A percentile compares a stretch with the other conserved stretches of the same genome.
Conservation (phyloP, 2,888 invertebrate species). For the Xylocampa areola region DNA sequence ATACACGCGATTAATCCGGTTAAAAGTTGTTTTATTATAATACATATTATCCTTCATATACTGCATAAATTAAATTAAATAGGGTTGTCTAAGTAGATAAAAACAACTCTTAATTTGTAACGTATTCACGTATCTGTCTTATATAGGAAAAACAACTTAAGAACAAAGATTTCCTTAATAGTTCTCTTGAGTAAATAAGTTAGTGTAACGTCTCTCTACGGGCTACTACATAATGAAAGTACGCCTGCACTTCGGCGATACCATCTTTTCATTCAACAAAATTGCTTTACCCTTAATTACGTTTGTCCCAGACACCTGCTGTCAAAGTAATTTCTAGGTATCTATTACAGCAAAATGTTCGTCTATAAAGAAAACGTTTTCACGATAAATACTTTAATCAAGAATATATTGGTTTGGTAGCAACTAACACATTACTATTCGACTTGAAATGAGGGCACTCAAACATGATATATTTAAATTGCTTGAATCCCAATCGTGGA, state of each 20-base stretch:
- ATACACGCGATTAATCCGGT: too few species aligned
- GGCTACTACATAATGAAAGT: constrained; percentile 25
- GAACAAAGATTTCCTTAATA: constrained; percentile 47
- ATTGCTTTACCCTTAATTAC: constrained; percentile 32
- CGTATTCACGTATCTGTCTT: constrained; percentile 20
- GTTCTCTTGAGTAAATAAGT: constrained; percentile 47
- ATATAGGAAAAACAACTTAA: constrained; percentile 36
- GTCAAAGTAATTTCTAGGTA: constrained; percentile 36
- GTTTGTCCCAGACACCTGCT: constrained; percentile 37
- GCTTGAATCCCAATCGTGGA: constrained; percentile 8
- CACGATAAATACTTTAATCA: constrained; percentile 14
- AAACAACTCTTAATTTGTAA: constrained; percentile 35
- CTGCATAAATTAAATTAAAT: not conserved
- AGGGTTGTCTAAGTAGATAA: not conserved
- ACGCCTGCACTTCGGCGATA: constrained; percentile 17
- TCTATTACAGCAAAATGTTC: constrained; percentile 17
- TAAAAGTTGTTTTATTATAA: too few species aligned
- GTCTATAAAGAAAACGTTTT: constrained; percentile 21
- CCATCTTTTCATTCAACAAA: constrained; percentile 40
- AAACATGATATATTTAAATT: constrained; percentile 26
- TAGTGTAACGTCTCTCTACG: constrained; percentile 26
- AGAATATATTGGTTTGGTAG: constrained; percentile 4
- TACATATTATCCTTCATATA: not conserved
- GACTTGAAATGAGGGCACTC: constrained; percentile 7
- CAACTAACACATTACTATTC: constrained; percentile 16